Base-by-base conservation (phyloP, 2,888 invertebrate species). In the Calephelis perditalis region DNA sequence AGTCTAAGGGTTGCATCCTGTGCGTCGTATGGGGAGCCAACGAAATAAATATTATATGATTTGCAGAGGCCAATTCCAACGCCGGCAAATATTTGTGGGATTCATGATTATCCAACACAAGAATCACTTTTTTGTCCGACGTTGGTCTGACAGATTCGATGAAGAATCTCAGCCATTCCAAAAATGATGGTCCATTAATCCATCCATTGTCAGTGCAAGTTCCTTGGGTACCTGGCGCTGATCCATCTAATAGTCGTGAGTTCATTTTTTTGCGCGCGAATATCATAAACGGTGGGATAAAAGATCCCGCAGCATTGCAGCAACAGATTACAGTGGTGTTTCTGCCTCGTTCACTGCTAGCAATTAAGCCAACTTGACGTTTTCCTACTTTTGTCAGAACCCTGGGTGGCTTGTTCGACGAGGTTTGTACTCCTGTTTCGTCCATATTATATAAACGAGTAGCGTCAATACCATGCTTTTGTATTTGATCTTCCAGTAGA, bases 1-100 rank as follows among this genome's bases (percentile, higher is more conserved):
- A 44, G 60, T 68, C 65, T 26, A 67, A 46, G 2, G 68, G 66
- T 46, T 67, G 64, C 57, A 65, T 5, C 9, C 7, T 9, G 7
- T 45, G 44, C 5, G 44, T 8, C 44, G 44, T 8, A 45, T 45
- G 7, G 9, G 44, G 44, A 6, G 44, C 44, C 44, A 45, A 45
- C 9, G 7, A 9, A 9, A 45, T 11, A 9, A 45, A 45, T 11
- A 45, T 45, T 5, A 45, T 11, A 45, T 45, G 44, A 11, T 45
- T 45, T 45, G 9, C 6, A 11, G 44, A 45, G 7, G 44, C 44
- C 4, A 11, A 45, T 45, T 45, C 10, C 45, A 45, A 45, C n/a
- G 45, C 45, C 5, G 45, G 45, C n/a, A 45, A 9, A 45, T 45
- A 45, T 45, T 45, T 45, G 10, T 45, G 45, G n/a, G 45, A 45